These are phyloP conservation scores for Rhamphomyia laevipes DNA, from an alignment of 2,888 invertebrate genomes.

Conservation along the genomic window DNA sequence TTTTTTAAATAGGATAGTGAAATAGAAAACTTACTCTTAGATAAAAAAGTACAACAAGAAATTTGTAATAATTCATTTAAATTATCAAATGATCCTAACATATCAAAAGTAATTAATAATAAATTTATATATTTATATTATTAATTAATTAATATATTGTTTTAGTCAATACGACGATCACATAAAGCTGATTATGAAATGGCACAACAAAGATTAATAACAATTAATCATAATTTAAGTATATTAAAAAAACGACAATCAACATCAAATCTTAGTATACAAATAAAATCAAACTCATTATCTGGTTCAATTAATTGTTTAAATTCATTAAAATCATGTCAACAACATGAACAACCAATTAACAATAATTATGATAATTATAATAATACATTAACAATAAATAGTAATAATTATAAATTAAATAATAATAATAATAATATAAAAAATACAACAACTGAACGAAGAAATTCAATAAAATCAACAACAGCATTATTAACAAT, in stretches of 20 bases:
- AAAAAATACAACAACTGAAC: conserved; percentile 3
- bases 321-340: too few species aligned
- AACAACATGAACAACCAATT: background rate
- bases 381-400: background rate
- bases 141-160: background rate
- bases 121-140: background rate
- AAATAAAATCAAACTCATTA: conserved; percentile 12
- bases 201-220: conserved; percentile 17
- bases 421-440: background rate
- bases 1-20: conserved; percentile 7
- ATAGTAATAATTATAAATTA: background rate
- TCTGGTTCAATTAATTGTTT: too few species aligned
- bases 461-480: conserved; percentile 11
- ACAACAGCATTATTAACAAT: background rate
- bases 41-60: conserved; percentile 15
- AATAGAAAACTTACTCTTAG: conserved; percentile 14
- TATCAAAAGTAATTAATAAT: conserved; percentile 6
- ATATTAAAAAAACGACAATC: conserved; percentile 15
- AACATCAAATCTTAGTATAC: conserved; percentile 7
- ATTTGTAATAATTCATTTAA: conserved; percentile 14
- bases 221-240: conserved; percentile 20
- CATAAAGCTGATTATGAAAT: conserved; percentile 20
- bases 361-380: background rate
- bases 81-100: conserved; percentile 12
- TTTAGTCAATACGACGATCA: conserved; percentile 13